Base-by-base conservation (phyloP, 1,140 invertebrate species). In the Listronotus oregonensis region DNA sequence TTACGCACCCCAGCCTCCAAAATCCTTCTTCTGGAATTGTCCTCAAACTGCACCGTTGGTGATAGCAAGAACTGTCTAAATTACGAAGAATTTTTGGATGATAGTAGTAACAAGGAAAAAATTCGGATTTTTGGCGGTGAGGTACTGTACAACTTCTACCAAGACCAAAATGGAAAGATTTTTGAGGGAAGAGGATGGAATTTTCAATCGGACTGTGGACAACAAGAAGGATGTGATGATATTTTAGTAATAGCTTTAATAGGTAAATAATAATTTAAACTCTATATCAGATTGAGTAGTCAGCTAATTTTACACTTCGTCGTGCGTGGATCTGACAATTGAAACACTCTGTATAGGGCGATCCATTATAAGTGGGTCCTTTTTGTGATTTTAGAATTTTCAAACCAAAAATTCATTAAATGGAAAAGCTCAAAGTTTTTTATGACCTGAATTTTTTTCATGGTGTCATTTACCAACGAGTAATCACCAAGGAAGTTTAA, bases 111-210 rank as follows among this genome's bases (percentile, higher is more conserved):
- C 8, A 62, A 62, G 44, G 10, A 52, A 42, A 15, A 10, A 37
- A 10, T 10, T 3, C 11, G 8, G 27, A 57, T n/a, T 57, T 44
- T 37, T 54, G n/a, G n/a, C 6, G 15, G 21, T 18, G n/a, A n/a
- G 61, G 44, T 64, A 10, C 27, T 39, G 1, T 65, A 51, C 37
- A 65, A 52, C 18, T 65, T 65, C 11, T 58, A 58, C 21, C 46
- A 58, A 18, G 55, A 58, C 14, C 6, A 32, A 12, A 8, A n/a
- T 37, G 63, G 63, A 0, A 50, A 14, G 17, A 58, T 65, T 46
- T 65, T 51, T 15, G 63, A 65, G 31, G n/a, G 63, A 2, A 39
- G 63, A 51, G 63, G 63, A 12, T 52, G 39, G 34, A 52, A 42
- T 9, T 50, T 56, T 39, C 46, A 58, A 31, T 43, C 63, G 0